phyloP scores from a whole-genome alignment of 2,113 vertebrate genomes.

The Plotosus lineatus region DNA sequence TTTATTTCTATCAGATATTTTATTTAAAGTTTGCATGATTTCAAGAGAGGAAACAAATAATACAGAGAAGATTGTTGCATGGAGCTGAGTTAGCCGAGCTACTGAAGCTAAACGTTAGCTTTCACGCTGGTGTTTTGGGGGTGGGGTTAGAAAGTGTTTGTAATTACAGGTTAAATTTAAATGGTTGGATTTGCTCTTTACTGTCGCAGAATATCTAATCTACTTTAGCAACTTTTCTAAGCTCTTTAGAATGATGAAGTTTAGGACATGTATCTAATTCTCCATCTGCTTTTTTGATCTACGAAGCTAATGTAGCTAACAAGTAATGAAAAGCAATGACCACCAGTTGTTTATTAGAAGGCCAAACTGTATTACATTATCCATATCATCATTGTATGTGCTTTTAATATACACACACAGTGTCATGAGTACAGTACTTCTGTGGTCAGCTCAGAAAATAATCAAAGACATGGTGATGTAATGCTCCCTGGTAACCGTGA shows the following conservation, averaged over 20 bases:
- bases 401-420: not conserved
- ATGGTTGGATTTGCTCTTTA: not conserved
- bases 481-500: not conserved
- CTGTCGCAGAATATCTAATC: not conserved
- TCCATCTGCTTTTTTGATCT: not conserved
- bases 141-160: not conserved
- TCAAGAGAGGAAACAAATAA: not conserved
- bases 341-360: not conserved
- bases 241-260: too few relatives aligned
- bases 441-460: not conserved
- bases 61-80: not conserved
- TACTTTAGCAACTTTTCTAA: not conserved
- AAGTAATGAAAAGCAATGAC: not conserved
- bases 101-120: slow-evolving; percentile 33
- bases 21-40: too few relatives aligned
- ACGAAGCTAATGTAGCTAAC: not conserved
- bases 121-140: not conserved
- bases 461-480: not conserved
- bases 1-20: too few relatives aligned
- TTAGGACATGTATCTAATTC: not conserved
- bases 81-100: not conserved
- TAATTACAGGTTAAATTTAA: not conserved
- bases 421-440: not conserved
- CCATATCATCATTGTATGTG: not conserved
- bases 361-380: too few relatives aligned